phyloP scores from a whole-genome alignment of 1,140 invertebrate genomes.

The Geopemphigus sp. region DNA sequence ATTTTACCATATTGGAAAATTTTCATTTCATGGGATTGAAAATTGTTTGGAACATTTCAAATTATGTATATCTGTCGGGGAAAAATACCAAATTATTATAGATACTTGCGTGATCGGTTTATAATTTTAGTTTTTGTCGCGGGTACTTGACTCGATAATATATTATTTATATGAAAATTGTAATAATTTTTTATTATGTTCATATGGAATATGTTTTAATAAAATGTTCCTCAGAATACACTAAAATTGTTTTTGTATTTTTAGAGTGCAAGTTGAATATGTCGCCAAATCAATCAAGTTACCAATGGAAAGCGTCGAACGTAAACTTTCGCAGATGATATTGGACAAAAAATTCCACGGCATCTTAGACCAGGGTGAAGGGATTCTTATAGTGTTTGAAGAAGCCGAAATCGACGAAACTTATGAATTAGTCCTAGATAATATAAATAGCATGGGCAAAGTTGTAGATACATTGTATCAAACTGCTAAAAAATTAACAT shows the following conservation, averaged over 20 bases:
- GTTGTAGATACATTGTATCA: slow-evolving; percentile 97
- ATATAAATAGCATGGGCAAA: slow-evolving; percentile 98
- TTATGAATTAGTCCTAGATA: slow-evolving; percentile 94
- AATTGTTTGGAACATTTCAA: too few relatives aligned
- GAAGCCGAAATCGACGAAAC: slow-evolving; percentile 92
- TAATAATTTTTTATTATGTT: too few relatives aligned
- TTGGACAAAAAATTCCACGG: slow-evolving; percentile 96
- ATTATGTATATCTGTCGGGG: too few relatives aligned
- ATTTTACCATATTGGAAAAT: too few relatives aligned
- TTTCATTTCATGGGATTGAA: too few relatives aligned
- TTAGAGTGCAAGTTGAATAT: slow-evolving; percentile 78
- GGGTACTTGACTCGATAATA: too few relatives aligned
- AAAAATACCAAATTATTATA: too few relatives aligned
- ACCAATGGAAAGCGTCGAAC: slow-evolving; percentile 88
- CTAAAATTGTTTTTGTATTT: neutral
- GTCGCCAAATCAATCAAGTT: slow-evolving; percentile 82
- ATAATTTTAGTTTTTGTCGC: too few relatives aligned
- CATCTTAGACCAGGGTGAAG: slow-evolving; percentile 96
- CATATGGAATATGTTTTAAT: too few relatives aligned
- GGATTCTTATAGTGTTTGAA: slow-evolving; percentile 96
- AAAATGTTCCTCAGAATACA: too few relatives aligned
- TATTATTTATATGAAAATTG: too few relatives aligned
- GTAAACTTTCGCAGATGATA: slow-evolving; percentile 99
- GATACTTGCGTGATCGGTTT: too few relatives aligned
- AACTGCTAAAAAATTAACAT: slow-evolving; percentile 97